Base-by-base conservation (phyloP, 2,888 invertebrate species). In the Apeira syringaria region DNA sequence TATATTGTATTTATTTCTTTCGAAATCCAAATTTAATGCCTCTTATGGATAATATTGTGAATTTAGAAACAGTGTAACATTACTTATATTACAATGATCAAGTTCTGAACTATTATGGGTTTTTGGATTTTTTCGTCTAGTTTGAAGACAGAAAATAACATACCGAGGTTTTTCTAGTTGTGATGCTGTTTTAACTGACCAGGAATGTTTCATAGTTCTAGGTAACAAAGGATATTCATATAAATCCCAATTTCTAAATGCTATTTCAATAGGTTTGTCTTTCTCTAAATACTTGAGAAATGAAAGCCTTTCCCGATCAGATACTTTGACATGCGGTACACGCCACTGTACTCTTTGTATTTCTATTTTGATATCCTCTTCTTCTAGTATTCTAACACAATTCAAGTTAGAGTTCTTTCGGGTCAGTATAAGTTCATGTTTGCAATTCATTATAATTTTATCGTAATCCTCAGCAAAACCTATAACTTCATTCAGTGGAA, bases 391-490 rank as follows among this genome's bases (percentile, higher is more conserved):
- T 13, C n/a, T 26, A 13, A 40, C 5, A 5, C 28, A 10, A 7
- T 43, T 33, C 1, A 37, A 5, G 8, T 25, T 37, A 2, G 37
- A 6, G 3, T 11, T 29, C 2, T 28, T 17, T 29, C 43, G 15
- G n/a, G 7, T 27, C 8, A 43, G 5, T 9, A 43, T 12, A 1
- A 42, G 22, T 27, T 42, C 42, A 22, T 42, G 35, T 15, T 36
- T 42, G 6, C 35, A 35, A 8, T 36, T 33, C 2, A 43, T 12
- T 1, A 43, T 29, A 1, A 37, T 37, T 33, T 37, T 43, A 25
- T 37, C 33, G 45, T 70, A 77, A 47, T 75, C 52, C 30, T 50
- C 53, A 7, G 47, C 42, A 40, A 50, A 50, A 1, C 49, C 47
- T 10, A 50, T n/a, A 7, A 51, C 1, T 24, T 41, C 33, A 11